Conservation (phyloP, 2,888 invertebrate genomes). For the Scaeva pyrastri region DNA sequence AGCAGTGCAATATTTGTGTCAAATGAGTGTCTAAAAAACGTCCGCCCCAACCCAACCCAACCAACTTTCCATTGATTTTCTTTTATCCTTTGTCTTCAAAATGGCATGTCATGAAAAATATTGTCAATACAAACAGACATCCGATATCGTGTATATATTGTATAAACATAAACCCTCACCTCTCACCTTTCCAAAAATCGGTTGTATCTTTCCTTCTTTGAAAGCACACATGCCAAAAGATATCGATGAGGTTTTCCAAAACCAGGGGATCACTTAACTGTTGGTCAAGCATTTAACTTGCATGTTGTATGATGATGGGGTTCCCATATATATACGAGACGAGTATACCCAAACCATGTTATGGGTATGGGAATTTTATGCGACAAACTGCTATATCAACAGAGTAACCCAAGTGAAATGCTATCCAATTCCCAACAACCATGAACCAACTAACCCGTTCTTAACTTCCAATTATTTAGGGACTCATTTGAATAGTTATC, state of each 20-base stretch:
- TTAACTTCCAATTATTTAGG: conserved; percentile 64
- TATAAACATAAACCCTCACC: neutral
- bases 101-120: conserved; percentile 18
- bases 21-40: neutral
- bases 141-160: too few species aligned
- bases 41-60: too few species aligned
- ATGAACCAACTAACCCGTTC: conserved; percentile 47
- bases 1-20: neutral
- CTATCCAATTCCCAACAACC: conserved; percentile 20
- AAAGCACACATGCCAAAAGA: conserved; percentile 9
- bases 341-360: too few species aligned
- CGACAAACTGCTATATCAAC: conserved; percentile 44
- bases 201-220: neutral
- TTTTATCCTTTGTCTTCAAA: conserved; percentile 3
- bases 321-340: neutral
- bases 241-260: conserved; percentile 31
- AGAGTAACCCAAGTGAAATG: conserved; percentile 20
- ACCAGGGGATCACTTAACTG: conserved; percentile 43
- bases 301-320: neutral
- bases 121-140: neutral
- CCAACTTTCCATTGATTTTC: neutral
- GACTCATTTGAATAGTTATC: conserved; percentile 59
- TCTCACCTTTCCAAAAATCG: too few species aligned
- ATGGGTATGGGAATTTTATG: conserved; percentile 8
- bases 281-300: conserved; percentile 28